Percentiles rank a stretch among this genome's conserved stretches.
Conservation (phyloP, 1,140 invertebrate species). For the Galendromus occidentalis region DNA sequence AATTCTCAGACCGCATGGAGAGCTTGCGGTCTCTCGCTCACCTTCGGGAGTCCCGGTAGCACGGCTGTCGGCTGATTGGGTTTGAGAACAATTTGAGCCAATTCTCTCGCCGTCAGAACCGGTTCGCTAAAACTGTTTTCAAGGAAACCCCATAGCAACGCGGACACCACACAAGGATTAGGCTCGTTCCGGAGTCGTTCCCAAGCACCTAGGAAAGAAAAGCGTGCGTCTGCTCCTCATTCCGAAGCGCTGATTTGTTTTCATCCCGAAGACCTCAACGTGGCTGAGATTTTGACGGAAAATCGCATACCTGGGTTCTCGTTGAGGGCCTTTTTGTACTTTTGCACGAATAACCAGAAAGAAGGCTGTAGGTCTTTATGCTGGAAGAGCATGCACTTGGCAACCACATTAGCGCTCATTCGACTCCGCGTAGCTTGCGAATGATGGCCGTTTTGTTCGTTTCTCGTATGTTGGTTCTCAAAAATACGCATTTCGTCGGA, state of each 20-base stretch:
- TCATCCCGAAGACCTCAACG: no score
- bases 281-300: no score
- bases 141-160: background rate
- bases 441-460: background rate
- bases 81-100: background rate
- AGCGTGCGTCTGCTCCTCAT: no score
- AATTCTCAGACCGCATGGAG: no score
- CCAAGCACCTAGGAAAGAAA: background rate
- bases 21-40: no score
- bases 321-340: constrained; percentile 6
- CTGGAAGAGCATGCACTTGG: constrained; percentile 8
- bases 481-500: background rate
- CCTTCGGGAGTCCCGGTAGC: background rate
- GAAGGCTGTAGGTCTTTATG: background rate
- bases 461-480: background rate
- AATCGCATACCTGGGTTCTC: background rate
- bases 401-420: background rate
- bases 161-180: background rate
- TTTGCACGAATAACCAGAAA: background rate
- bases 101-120: background rate
- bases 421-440: background rate
- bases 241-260: no score
- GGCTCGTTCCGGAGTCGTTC: background rate
- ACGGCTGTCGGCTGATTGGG: background rate
- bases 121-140: background rate